Conservation (phyloP, 2,797 vertebrate species). For the Coendou prehensilis region DNA sequence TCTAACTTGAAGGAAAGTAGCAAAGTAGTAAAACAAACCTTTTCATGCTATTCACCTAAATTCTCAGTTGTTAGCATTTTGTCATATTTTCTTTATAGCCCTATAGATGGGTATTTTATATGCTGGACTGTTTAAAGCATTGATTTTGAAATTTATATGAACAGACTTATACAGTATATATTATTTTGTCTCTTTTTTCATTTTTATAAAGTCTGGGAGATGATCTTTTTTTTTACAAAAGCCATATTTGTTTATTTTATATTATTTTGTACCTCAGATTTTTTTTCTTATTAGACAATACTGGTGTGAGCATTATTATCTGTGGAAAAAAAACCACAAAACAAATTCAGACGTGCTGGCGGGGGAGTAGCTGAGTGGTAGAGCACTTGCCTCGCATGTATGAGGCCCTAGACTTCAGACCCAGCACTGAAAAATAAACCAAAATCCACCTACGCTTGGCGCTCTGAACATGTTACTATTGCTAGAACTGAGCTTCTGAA, state of each 20-base stretch:
- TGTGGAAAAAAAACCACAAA: neutral
- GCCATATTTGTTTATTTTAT: slow-evolving; percentile 25
- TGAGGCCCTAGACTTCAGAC: neutral
- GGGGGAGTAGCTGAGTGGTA: neutral
- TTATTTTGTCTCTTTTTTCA: slow-evolving; percentile 42
- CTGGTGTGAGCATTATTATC: neutral
- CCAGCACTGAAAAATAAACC: neutral
- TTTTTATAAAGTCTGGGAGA: slow-evolving; percentile 26
- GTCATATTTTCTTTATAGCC: neutral
- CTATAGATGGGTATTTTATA: neutral
- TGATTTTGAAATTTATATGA: slow-evolving; percentile 53
- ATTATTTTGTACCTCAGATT: neutral
- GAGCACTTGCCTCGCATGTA: too few relatives aligned
- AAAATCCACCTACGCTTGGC: neutral
- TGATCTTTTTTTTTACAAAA: neutral
- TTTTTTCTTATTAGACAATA: slow-evolving; percentile 9
- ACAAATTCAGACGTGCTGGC: neutral
- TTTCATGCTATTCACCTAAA: neutral
- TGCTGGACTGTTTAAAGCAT: neutral
- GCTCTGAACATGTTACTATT: neutral
- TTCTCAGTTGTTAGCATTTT: neutral
- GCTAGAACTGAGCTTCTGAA: neutral
- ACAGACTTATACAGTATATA: neutral
- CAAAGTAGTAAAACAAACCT: neutral
- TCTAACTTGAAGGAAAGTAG: too few relatives aligned